Evolutionary conservation across 2,797 vertebrate genomes (phyloP), one percentile per base, ranked within the genome.

Genomic region (Crotalus adamanteus): DNA sequence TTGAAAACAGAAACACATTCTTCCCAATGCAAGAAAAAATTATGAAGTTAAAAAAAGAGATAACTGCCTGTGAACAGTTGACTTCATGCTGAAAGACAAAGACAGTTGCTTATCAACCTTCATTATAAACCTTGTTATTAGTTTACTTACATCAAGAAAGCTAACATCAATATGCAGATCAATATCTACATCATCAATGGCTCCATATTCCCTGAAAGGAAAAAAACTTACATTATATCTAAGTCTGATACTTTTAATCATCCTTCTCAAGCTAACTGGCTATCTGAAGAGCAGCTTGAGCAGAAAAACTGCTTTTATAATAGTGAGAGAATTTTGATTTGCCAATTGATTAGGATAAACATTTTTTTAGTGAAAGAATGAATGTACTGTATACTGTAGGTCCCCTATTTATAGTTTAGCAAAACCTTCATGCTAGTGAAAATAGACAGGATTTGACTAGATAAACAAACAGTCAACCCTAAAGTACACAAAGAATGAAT

Each of bases 171-270:
- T 98, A 96, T 98, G 98, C 94, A 99, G 97, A 97, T 99, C 98
- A 96, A 99, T 99, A 97, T 98, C 98, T 96, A 98, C 98, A 97
- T 99, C 98, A 97, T 99, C 98, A 97, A 99, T 99, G 96, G 98
- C 98, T 98, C 98, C 98, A 96, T 99, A 99, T 98, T 99, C 98
- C 98, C 98, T 99, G 97, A 94, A 98, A 98, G 61, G 61, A 69
- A 31, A 96, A 96, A 59, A 96, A 96, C 47, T 83, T 92, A 90
- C 61, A 91, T 96, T 96, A 95, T 85, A 94, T 12, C 25, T 95
- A 90, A 93, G 91, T 83, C 91, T 92, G 55, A 90, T 65, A 93
- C 14, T 94, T 26, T 78, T 94, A 2, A 94, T 25, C 78, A 87
- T 88, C 65, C 92, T 55, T 0, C 90, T 89, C 16, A 95, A 3